Evolutionary conservation across 2,113 vertebrate species (phyloP).

Genomic region (Cephalopholis sonnerati): DNA sequence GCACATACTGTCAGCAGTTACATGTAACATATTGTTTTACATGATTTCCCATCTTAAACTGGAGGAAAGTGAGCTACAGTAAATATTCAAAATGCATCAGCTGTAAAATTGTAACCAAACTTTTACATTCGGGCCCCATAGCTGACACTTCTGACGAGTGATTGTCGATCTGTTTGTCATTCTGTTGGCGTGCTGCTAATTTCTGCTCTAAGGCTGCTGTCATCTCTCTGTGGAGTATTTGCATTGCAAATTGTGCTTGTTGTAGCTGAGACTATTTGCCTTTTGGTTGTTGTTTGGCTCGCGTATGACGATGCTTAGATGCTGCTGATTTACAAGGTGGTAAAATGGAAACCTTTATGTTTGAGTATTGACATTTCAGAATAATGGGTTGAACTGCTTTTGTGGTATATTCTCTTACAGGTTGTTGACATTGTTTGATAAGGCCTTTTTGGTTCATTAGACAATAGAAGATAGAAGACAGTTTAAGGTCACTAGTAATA

Average conservation of each 20-base stretch:
- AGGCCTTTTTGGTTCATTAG: too few relatives aligned
- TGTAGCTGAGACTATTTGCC: not conserved
- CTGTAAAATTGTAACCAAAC: too few relatives aligned
- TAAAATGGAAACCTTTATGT: not conserved
- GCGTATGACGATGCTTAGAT: not conserved
- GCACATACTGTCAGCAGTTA: too few relatives aligned
- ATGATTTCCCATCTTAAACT: too few relatives aligned
- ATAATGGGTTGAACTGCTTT: not conserved
- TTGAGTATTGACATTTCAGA: not conserved
- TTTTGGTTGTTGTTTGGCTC: not conserved
- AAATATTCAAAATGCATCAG: too few relatives aligned
- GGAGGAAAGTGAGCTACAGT: too few relatives aligned
- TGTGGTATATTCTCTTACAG: not conserved
- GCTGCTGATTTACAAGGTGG: not conserved
- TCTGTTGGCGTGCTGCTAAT: not conserved
- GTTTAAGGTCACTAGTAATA: too few relatives aligned
- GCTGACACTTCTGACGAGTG: not conserved
- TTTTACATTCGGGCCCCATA: too few relatives aligned
- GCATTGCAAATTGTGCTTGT: constrained; percentile 13
- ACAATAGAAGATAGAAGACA: too few relatives aligned
- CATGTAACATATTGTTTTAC: too few relatives aligned
- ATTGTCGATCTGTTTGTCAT: not conserved
- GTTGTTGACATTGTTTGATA: not conserved
- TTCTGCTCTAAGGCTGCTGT: not conserved
- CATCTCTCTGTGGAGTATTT: not conserved